A percentile compares a stretch with the other conserved stretches of the same genome.
phyloP scores from a whole-genome alignment of 2,797 vertebrate species.

The Sardinella longiceps region DNA sequence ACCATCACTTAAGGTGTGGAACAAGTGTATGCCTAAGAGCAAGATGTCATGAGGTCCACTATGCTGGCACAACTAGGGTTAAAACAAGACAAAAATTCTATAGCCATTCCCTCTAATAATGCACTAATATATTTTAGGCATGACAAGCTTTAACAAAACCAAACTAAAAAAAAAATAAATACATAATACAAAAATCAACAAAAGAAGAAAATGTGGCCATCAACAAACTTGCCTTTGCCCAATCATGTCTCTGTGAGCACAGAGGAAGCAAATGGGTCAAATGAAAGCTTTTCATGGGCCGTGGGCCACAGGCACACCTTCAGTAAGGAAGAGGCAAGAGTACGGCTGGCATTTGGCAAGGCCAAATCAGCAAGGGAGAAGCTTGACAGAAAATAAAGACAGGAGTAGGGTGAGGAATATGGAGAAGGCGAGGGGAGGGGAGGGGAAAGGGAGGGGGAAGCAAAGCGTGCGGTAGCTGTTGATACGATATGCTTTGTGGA shows the following conservation, averaged over 20 bases:
- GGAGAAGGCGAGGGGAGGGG: neutral
- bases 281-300: constrained; percentile 14
- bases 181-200: constrained; percentile 17
- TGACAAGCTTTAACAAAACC: constrained; percentile 42
- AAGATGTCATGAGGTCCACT: constrained; percentile 22
- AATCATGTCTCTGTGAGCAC: neutral
- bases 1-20: neutral
- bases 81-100: constrained; percentile 40
- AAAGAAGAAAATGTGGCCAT: constrained; percentile 40
- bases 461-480: constrained; percentile 45
- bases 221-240: constrained; percentile 32
- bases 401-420: neutral
- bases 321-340: constrained; percentile 95
- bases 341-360: constrained; percentile 80
- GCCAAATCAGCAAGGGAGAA: constrained; percentile 68
- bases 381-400: constrained; percentile 57
- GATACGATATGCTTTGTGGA: constrained; percentile 41
- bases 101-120: constrained; percentile 44
- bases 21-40: neutral
- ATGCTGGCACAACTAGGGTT: constrained; percentile 53
- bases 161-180: neutral
- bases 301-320: constrained; percentile 72
- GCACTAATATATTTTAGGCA: constrained; percentile 38
- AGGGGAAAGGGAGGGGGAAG: neutral
- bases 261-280: constrained; percentile 17